Evolutionary conservation across 1,140 invertebrate genomes (phyloP).

Genomic region (Harlomillsia oculata): DNA sequence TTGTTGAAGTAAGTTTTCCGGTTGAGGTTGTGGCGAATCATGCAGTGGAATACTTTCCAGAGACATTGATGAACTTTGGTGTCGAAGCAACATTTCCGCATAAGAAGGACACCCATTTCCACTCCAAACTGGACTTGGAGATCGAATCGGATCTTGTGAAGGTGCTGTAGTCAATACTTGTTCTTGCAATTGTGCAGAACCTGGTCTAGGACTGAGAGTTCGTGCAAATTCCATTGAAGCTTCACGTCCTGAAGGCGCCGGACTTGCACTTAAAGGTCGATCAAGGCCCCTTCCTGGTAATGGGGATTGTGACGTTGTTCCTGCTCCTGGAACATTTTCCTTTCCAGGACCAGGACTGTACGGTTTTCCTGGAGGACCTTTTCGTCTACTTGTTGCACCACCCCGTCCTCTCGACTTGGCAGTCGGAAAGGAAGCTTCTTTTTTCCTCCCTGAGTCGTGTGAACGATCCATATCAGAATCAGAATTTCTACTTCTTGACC

Average conservation of each 20-base stretch:
- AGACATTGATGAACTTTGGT: not conserved
- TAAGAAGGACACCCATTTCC: conserved; percentile 15
- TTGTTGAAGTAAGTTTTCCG: not conserved
- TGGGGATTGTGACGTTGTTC: too few species aligned
- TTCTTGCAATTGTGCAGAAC: not conserved
- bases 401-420: too few species aligned
- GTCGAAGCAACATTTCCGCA: conserved; percentile 20
- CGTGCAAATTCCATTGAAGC: too few species aligned
- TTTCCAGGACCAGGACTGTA: too few species aligned
- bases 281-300: too few species aligned
- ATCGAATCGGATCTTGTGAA: not conserved
- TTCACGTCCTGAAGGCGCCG: not conserved
- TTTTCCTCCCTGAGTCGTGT: too few species aligned
- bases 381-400: too few species aligned
- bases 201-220: conserved; percentile 4
- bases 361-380: too few species aligned
- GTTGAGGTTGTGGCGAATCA: not conserved
- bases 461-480: too few species aligned
- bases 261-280: conserved; percentile 1
- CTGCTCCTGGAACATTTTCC: too few species aligned
- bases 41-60: conserved; percentile 22
- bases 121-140: conserved; percentile 12
- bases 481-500: too few species aligned
- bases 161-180: not conserved
- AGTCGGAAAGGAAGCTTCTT: too few species aligned